Evolutionary conservation across 2,113 vertebrate species (phyloP).

Genomic region (Anas platyrhynchos): DNA sequence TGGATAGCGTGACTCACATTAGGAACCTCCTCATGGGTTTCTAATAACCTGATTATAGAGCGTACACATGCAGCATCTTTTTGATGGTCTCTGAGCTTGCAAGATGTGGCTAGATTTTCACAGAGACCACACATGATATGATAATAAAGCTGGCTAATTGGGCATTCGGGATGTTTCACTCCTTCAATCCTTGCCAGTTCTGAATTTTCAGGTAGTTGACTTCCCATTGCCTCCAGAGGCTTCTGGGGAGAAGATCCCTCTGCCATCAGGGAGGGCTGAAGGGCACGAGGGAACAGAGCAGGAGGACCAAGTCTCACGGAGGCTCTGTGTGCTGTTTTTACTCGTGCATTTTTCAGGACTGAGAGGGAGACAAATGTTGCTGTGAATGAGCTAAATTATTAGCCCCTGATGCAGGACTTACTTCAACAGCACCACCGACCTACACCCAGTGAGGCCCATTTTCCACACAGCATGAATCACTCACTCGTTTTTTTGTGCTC

Average conservation of each 20-base stretch:
- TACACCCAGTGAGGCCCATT: background rate
- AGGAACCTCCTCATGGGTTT: background rate
- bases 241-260: background rate
- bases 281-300: background rate
- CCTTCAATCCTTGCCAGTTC: background rate
- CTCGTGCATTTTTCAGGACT: background rate
- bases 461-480: conserved; percentile 38
- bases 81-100: background rate
- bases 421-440: background rate
- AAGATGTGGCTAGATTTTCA: background rate
- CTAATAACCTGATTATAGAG: background rate
- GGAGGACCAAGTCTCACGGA: background rate
- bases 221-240: background rate
- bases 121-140: background rate
- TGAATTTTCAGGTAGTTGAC: background rate
- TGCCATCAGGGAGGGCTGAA: background rate
- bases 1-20: background rate
- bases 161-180: background rate
- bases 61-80: background rate
- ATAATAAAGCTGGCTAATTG: conserved; percentile 15
- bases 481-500: background rate
- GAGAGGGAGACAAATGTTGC: background rate
- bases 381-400: background rate
- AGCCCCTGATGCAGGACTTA: background rate
- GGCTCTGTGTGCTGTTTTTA: accelerated